Base-by-base conservation (phyloP, 37 sponge, comb jelly and placozoan genomes). In the Petrosia ficiformis region DNA sequence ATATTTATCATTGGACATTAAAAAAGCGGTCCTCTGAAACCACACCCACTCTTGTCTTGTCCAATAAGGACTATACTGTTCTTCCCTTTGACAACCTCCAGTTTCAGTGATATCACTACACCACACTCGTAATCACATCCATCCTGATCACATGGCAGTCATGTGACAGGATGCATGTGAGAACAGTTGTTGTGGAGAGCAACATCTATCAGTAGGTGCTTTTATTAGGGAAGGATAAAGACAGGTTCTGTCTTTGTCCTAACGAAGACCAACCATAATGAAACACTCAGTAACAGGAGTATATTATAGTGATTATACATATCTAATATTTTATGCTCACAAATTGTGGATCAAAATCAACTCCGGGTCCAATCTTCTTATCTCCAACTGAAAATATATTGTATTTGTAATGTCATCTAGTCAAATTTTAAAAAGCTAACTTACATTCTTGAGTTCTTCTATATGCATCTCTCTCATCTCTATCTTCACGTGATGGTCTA, bases 391-490 rank as follows among this genome's bases (percentile, higher is more conserved):
- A 6, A 61, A 24, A 61, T n/a, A 44, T 39, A 68, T 34, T 36
- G 11, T 10, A 39, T 39, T 8, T 39, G 38, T 24, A 26, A 68
- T 36, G 38, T 14, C 40, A 68, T 33, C 29, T 36, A 26, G 25
- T 11, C 11, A 26, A 26, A 61, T 61, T n/a, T n/a, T 61, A 5
- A 61, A 6, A n/a, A 61, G 26, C 6, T 61, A 22, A n/a, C 22
- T 8, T 61, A 5, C 3, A 28, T 2, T 19, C 68, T 72, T 33
- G 40, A 2, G 56, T 19, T 39, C 79, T 72, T 59, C 90, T 80
- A 69, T 90, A 90, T 1, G 72, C 59, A 14, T 90, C 90, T 39
- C 90, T 68, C 34, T 84, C 90, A 24, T 81, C 81, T 70, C 83
- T 80, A 34, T 90, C 90, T 10, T 89, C 90, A 25, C 84, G 28